A percentile compares a stretch with the other conserved stretches of the same genome.
phyloP scores from a whole-genome alignment of 2,113 vertebrate species.

The Pelecanoides urinatrix region DNA sequence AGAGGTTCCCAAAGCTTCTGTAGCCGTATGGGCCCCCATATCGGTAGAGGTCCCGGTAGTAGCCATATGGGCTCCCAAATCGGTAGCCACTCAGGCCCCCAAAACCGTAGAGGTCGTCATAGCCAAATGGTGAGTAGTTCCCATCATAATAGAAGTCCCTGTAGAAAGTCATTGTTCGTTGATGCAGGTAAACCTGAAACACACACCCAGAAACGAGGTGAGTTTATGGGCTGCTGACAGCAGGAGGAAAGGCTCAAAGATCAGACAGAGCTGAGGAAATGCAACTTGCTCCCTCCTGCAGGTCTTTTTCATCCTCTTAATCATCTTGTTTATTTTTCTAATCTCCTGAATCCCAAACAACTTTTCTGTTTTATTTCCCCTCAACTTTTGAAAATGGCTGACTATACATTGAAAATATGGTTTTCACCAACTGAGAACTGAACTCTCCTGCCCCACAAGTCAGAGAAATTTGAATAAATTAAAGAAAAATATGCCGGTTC shows the following conservation, averaged over 20 bases:
- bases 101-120: not conserved
- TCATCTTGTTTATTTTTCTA: not conserved
- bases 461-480: not conserved
- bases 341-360: not conserved
- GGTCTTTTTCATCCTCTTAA: not conserved
- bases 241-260: not conserved
- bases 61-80: not conserved
- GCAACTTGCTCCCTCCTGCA: not conserved
- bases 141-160: rapidly evolving
- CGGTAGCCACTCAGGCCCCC: not conserved
- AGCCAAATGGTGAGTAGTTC: rapidly evolving
- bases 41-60: not conserved
- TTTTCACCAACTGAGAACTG: not conserved
- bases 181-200: not conserved
- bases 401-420: rapidly evolving
- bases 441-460: not conserved
- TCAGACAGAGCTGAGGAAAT: not conserved
- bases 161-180: not conserved
- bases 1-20: not conserved
- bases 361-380: rapidly evolving
- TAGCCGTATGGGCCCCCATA: not conserved
- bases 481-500: not conserved
- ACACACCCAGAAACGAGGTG: not conserved
- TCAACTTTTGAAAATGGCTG: not conserved
- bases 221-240: not conserved